These are phyloP conservation scores for Aplidium turbinatum DNA, from an alignment of 23 tunicate genomes.

Conservation along the genomic window DNA sequence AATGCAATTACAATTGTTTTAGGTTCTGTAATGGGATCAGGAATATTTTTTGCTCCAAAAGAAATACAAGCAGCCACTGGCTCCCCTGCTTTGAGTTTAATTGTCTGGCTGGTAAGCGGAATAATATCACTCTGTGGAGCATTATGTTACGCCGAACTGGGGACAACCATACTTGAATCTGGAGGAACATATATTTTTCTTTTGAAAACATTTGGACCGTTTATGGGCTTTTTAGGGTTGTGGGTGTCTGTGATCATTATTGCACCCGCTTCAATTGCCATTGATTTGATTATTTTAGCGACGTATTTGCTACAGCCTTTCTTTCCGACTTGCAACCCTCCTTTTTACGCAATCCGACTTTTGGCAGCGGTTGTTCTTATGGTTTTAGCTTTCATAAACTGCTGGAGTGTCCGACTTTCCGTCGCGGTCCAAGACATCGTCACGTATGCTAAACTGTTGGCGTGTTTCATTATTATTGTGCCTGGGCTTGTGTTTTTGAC, in stretches of 20 bases:
- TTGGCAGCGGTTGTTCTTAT: slow-evolving; percentile 67
- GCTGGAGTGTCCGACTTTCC: slow-evolving; percentile 59
- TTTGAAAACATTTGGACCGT: slow-evolving; percentile 69
- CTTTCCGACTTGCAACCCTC: slow-evolving; percentile 74
- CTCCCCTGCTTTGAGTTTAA: slow-evolving; percentile 72
- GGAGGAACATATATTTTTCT: slow-evolving; percentile 81
- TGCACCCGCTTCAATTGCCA: slow-evolving; percentile 68
- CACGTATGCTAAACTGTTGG: slow-evolving; percentile 76
- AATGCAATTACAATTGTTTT: slow-evolving; percentile 66
- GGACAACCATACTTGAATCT: slow-evolving; percentile 83
- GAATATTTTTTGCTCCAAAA: slow-evolving; percentile 75
- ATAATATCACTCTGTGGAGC: slow-evolving; percentile 74
- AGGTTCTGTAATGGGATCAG: slow-evolving; percentile 78
- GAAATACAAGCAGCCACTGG: slow-evolving; percentile 68
- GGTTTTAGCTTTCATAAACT: slow-evolving; percentile 60
- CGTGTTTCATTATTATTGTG: slow-evolving; percentile 66
- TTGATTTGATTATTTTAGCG: slow-evolving; percentile 72
- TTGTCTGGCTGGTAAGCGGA: slow-evolving; percentile 75
- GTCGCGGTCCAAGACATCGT: slow-evolving; percentile 69
- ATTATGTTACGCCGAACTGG: slow-evolving; percentile 89
- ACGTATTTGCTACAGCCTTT: slow-evolving; percentile 75
- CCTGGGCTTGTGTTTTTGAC: slow-evolving; percentile 43
- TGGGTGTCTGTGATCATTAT: slow-evolving; percentile 82
- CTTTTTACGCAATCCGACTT: slow-evolving; percentile 61
- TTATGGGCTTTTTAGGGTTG: slow-evolving; percentile 65